Base-by-base conservation (phyloP, 2,888 invertebrate genomes). In the Hirtodrosophila histrioides region DNA sequence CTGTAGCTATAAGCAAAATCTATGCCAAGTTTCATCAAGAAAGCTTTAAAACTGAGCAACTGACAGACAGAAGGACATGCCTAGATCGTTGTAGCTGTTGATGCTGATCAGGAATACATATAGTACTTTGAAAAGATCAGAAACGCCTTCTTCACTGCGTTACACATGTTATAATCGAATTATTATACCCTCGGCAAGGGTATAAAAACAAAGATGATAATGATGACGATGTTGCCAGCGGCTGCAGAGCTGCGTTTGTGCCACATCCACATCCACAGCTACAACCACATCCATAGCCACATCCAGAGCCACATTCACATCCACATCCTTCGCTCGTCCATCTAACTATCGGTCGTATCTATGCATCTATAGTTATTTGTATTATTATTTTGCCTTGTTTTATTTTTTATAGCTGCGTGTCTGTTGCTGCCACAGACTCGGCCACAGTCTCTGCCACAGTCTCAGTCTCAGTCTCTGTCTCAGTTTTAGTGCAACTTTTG, bases 331-430 rank as follows among this genome's bases (percentile, higher is more conserved):
- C 67, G 80, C 63, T 82, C 71, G 72, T 82, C 63, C 83, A 86
- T 83, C 82, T 86, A 88, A 86, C 82, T 87, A 86, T 82, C 77
- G 77, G 68, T 69, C 69, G 60, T 87, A 83, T 83, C 88, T 88
- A 82, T 82, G 82, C 82, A 82, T 83, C 88, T 86, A 83, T 83
- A 88, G 86, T 83, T 83, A 83, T 83, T 83, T 83, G 82, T 83
- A 83, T 83, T 83, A 87, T 82, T 82, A 88, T 83, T 83, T 86
- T 87, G 58, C 84, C 57, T 86, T 83, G 80, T 67, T 76, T 70
- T 57, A 40, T 31, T 44, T 31, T 33, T 60, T 65, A 75, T 62
- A 67, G 63, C 61, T 69, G 77, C 56, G 43, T 70, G 77, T 60
- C 51, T 46, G 48, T 48, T 45, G 24, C 12, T 58, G 71, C 37